These are phyloP conservation scores for Acrossocheilus wenchowensis DNA, from an alignment of 2,797 vertebrate genomes.

Conservation along the genomic window DNA sequence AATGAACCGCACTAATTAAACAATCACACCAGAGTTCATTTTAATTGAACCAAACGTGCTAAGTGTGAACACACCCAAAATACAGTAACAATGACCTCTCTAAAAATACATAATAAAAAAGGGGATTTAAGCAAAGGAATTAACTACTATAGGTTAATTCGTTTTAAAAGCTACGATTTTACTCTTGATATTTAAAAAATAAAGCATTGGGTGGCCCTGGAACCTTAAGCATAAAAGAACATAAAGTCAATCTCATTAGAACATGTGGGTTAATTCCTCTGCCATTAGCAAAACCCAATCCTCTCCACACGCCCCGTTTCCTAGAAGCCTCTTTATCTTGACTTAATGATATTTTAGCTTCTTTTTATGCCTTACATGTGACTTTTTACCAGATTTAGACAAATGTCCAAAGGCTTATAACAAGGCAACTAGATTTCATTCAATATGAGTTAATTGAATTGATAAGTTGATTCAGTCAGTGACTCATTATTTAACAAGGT, in stretches of 20 bases:
- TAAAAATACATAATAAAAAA: background rate
- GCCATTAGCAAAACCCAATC: conserved; percentile 22
- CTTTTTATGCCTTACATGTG: background rate
- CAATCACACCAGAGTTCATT: background rate
- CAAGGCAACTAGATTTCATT: conserved; percentile 4
- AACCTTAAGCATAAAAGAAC: background rate
- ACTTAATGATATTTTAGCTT: conserved; percentile 29
- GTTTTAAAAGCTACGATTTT: background rate
- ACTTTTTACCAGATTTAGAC: background rate
- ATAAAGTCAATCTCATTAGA: background rate
- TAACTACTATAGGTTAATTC: background rate
- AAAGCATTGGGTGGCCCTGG: background rate
- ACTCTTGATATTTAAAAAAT: background rate
- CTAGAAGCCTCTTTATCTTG: conserved; percentile 1
- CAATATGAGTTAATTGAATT: conserved; percentile 1
- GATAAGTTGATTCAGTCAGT: conserved; percentile 3
- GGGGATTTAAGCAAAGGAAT: background rate
- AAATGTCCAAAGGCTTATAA: background rate
- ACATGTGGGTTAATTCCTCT: background rate
- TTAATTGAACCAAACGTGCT: too few relatives aligned
- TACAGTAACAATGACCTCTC: background rate
- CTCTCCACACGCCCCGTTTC: conserved; percentile 16
- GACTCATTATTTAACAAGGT: conserved; percentile 11
- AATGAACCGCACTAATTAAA: background rate
- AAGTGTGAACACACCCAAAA: background rate